These are phyloP conservation scores for Daktulosphaira vitifoliae DNA, from an alignment of 1,140 invertebrate genomes.

Conservation along the genomic window DNA sequence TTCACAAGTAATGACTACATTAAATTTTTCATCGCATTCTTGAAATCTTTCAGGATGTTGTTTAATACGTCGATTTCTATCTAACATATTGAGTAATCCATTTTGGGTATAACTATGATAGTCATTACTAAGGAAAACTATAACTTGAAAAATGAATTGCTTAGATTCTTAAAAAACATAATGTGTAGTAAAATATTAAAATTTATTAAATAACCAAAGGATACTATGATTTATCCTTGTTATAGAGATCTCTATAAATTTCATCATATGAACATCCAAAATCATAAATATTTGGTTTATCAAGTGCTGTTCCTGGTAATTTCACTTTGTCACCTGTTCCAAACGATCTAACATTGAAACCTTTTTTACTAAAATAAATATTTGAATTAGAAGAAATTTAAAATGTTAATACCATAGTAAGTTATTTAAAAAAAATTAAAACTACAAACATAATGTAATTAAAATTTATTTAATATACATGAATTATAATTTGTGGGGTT, in stretches of 20 bases:
- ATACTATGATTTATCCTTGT: slow-evolving; percentile 83
- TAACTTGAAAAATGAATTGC: not conserved
- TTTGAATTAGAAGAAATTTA: not conserved
- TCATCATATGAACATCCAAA: slow-evolving; percentile 94
- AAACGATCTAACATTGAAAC: slow-evolving; percentile 91
- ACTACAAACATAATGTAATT: not conserved
- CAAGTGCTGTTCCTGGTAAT: slow-evolving; percentile 85
- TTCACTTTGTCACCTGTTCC: slow-evolving; percentile 98
- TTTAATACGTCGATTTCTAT: slow-evolving; percentile 95
- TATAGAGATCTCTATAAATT: slow-evolving; percentile 90
- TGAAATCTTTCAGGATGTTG: slow-evolving; percentile 91
- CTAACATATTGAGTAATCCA: slow-evolving; percentile 96
- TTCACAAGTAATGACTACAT: slow-evolving; percentile 95
- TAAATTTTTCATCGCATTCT: slow-evolving; percentile 79
- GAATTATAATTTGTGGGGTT: too few species aligned
- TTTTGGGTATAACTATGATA: slow-evolving; percentile 88
- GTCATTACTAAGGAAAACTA: slow-evolving; percentile 35
- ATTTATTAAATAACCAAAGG: slow-evolving; percentile 44
- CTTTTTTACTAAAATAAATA: slow-evolving; percentile 71
- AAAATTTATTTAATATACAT: not conserved
- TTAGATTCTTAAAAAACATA: not conserved
- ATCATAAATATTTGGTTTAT: slow-evolving; percentile 96
- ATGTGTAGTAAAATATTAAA: slow-evolving; percentile 5
- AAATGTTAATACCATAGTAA: not conserved
- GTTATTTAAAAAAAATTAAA: not conserved